Base-by-base conservation (phyloP, 2,797 vertebrate genomes). In the Sebastes umbrosus region DNA sequence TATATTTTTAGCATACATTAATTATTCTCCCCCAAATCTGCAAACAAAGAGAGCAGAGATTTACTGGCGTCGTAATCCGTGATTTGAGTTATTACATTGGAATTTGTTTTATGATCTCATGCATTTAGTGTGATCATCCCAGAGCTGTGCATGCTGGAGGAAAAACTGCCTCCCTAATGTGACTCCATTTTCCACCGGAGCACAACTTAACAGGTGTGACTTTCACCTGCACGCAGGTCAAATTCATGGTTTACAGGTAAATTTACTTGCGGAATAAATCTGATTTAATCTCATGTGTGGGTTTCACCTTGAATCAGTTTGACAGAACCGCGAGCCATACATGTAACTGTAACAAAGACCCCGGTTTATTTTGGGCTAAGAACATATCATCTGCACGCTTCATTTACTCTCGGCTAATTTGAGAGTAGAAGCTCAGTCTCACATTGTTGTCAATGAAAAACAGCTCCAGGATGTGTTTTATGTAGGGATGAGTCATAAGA, bases 351-450 rank as follows among this genome's bases (percentile, higher is more conserved):
- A 58, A 80, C 12, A 85, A 75, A 80, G 69, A 70, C 68, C 11
- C 46, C 32, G 77, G 46, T 75, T 90, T 89, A 89, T 91, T 92
- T 89, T 74, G 36, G 79, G 79, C 83, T 54, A 29, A 78, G 82
- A 84, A 80, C 76, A 85, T 84, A 75, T 87, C 5, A 11, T 87
- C 74, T 78, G 62, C 72, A 88, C 4, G 70, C 60, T 77, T 90
- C 76, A 90, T 90, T 87, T 80, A 74, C 78, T 71, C 75, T 87
- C 50, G 74, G 75, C 87, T 90, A 82, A 92, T 93, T 87, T 88
- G 43, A 81, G 77, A 81, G 83, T 79, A 69, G 85, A 90, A 84
- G 77, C 85, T 88, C 75, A 63, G 84, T 78, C 66, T 80, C 76
- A 46, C 73, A 84, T 84, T 84, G 77, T 71, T 82, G 88, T 88